phyloP scores from a whole-genome alignment of 2,797 vertebrate genomes.

The Rhinoraja longicauda region DNA sequence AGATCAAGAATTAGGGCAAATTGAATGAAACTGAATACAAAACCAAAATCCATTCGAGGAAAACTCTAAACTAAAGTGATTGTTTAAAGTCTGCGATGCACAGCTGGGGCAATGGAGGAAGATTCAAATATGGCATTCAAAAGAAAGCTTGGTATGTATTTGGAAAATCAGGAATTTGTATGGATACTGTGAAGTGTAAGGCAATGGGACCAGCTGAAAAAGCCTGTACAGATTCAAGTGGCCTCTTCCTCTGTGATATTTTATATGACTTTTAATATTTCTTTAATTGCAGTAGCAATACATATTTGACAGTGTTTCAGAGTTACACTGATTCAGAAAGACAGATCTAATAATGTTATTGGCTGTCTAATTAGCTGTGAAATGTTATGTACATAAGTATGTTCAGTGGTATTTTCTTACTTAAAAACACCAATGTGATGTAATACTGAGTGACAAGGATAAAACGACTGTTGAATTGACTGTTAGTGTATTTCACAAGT shows the following conservation, averaged over 20 bases:
- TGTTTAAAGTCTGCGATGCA: no score
- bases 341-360: not conserved
- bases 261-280: not conserved
- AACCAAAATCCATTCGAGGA: no score
- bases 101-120: no score
- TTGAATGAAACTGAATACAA: no score
- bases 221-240: no score
- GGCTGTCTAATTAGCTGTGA: not conserved
- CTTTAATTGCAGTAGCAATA: not conserved
- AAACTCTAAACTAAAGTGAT: no score
- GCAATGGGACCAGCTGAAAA: no score
- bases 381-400: not conserved
- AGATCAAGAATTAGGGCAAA: no score
- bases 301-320: not conserved
- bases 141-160: no score
- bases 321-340: not conserved
- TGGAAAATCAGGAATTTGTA: no score
- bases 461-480: not conserved
- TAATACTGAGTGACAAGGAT: not conserved
- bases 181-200: no score
- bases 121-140: no score
- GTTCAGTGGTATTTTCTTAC: not conserved
- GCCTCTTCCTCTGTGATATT: not conserved
- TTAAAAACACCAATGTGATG: not conserved
- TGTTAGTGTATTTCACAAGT: not conserved